These are phyloP conservation scores for Gymnopithys bicolor DNA, from an alignment of 2,797 vertebrate genomes.

Conservation along the genomic window DNA sequence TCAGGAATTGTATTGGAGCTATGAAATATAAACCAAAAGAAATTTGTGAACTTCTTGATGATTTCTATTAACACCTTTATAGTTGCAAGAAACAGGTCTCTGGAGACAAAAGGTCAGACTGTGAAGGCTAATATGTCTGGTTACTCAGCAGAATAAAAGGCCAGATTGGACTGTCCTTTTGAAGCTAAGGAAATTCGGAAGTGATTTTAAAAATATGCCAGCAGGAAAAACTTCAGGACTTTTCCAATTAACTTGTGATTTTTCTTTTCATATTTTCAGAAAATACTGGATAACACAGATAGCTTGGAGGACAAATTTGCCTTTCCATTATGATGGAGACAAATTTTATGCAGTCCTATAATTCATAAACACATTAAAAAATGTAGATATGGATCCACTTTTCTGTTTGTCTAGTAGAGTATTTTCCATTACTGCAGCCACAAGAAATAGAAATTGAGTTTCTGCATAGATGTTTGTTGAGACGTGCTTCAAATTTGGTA, in stretches of 20 bases:
- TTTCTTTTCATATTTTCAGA: constrained; percentile 14
- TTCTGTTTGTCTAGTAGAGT: background rate
- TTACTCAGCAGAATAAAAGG: constrained; percentile 69
- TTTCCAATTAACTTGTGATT: background rate
- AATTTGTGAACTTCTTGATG: constrained; percentile 40
- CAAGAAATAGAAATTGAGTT: background rate
- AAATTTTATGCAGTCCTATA: background rate
- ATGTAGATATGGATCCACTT: background rate
- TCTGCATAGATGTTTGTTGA: background rate
- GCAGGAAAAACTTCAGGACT: constrained; percentile 22
- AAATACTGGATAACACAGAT: background rate
- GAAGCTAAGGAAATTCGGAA: constrained; percentile 32
- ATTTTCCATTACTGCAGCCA: background rate
- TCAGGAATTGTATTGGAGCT: background rate
- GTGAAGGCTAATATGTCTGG: constrained; percentile 60
- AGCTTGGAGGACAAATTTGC: background rate
- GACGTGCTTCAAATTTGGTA: background rate
- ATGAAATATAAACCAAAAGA: constrained; percentile 50
- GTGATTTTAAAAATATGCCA: constrained; percentile 36
- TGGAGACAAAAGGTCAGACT: constrained; percentile 63
- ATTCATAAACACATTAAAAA: background rate
- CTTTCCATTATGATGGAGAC: background rate
- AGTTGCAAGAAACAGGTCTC: constrained; percentile 39
- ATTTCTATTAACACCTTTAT: constrained; percentile 27
- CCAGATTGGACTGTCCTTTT: constrained; percentile 47